These are phyloP conservation scores for Pristionchus arcanus DNA, from an alignment of 2,888 invertebrate species.

Conservation along the genomic window DNA sequence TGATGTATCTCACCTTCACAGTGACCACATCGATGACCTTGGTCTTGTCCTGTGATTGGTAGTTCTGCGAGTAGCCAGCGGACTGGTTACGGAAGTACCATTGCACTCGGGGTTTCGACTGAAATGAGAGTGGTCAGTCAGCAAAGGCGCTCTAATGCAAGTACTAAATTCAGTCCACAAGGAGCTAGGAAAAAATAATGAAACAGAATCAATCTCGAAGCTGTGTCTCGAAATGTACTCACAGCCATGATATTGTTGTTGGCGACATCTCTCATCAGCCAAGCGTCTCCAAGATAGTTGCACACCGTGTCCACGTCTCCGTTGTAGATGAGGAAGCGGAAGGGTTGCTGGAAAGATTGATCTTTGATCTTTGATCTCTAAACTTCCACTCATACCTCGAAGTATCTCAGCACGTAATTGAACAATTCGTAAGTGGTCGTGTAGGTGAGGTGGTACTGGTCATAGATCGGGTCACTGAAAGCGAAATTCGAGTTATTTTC, in stretches of 20 bases:
- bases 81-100: conserved; percentile 70
- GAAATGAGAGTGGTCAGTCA: conserved; percentile 28
- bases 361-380: not conserved
- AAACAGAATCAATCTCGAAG: not conserved
- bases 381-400: not conserved
- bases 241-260: conserved; percentile 55
- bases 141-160: no score
- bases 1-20: conserved; percentile 65
- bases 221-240: not conserved
- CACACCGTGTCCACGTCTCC: conserved; percentile 75
- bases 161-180: no score
- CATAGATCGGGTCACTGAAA: conserved; percentile 61
- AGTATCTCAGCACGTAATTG: conserved; percentile 59
- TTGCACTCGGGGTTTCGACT: conserved; percentile 59
- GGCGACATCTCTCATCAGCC: conserved; percentile 72
- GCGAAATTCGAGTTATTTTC: not conserved
- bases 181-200: not conserved
- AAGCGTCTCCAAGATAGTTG: conserved; percentile 74
- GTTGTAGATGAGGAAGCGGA: conserved; percentile 74
- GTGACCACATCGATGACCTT: conserved; percentile 72
- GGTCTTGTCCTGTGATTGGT: conserved; percentile 58
- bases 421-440: conserved; percentile 65
- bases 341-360: conserved; percentile 59
- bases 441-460: conserved; percentile 64
- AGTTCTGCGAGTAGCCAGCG: conserved; percentile 72